Conservation (phyloP, 2,888 invertebrate species). For the Ceriagrion tenellum region DNA sequence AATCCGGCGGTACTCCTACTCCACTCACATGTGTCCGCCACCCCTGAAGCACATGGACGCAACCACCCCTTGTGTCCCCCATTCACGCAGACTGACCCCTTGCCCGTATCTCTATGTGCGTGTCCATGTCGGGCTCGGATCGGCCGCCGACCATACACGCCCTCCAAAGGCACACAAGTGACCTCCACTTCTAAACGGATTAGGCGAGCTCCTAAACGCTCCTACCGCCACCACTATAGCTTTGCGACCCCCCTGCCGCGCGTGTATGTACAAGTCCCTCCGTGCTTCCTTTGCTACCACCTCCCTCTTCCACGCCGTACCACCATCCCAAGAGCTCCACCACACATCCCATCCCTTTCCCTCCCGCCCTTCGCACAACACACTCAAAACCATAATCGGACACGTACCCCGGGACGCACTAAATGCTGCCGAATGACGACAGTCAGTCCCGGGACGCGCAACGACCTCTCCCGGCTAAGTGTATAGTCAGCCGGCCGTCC, state of each 20-base stretch:
- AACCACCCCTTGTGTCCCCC: not conserved
- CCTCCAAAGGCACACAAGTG: not conserved
- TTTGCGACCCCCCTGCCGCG: not conserved
- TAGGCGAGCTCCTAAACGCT: not conserved
- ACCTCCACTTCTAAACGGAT: constrained; percentile 24
- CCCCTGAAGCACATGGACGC: not conserved
- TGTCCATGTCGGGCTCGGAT: not conserved
- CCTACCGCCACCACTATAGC: not conserved
- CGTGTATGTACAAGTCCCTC: not conserved
- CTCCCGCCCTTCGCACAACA: not conserved
- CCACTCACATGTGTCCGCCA: not conserved
- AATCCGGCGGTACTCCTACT: not conserved
- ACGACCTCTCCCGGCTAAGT: not conserved
- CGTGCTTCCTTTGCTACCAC: not conserved
- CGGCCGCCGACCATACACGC: not conserved
- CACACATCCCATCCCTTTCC: not conserved
- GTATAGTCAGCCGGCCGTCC: constrained; percentile 14
- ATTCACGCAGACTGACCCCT: not conserved
- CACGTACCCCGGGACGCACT: not conserved
- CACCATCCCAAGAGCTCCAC: not conserved
- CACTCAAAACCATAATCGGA: not conserved
- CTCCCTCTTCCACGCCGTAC: not conserved
- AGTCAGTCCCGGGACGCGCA: not conserved
- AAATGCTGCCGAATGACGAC: not conserved
- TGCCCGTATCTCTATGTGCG: not conserved